Percentiles rank a stretch among this genome's conserved stretches.
Conservation (phyloP, 2,113 vertebrate genomes). For the Pelmatolapia mariae region DNA sequence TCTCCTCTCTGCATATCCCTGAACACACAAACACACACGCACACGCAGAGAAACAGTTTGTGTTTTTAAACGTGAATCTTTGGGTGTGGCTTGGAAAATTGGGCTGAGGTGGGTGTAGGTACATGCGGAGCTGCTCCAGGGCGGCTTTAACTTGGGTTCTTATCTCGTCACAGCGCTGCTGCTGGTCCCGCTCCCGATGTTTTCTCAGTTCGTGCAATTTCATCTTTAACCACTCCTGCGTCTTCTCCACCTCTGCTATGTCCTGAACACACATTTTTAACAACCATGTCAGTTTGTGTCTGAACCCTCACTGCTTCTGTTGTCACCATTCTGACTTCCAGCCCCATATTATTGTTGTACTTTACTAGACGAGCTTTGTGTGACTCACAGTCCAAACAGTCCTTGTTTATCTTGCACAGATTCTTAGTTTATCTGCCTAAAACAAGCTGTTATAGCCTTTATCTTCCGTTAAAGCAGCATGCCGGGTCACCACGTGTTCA, state of each 20-base stretch:
- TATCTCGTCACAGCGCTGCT: slow-evolving; percentile 63
- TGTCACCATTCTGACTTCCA: background rate
- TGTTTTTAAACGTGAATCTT: rapidly evolving
- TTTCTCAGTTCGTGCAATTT: slow-evolving; percentile 57
- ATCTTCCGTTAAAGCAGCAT: background rate
- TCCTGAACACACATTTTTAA: slow-evolving; percentile 23
- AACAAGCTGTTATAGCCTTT: background rate
- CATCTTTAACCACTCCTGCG: slow-evolving; percentile 75
- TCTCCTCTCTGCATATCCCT: background rate
- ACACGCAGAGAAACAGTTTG: background rate
- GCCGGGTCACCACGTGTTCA: background rate
- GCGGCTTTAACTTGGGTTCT: background rate
- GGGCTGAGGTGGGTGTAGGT: background rate
- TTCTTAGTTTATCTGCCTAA: background rate
- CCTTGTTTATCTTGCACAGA: background rate
- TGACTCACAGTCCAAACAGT: background rate
- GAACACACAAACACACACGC: background rate
- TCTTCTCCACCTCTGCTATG: slow-evolving; percentile 70
- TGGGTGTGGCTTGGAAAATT: background rate
- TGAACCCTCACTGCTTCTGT: background rate
- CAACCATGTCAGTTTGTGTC: background rate
- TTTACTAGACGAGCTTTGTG: background rate
- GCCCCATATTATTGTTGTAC: background rate
- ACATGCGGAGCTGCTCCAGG: slow-evolving; percentile 13
- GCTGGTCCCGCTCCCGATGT: slow-evolving; percentile 64